Evolutionary conservation across 2,888 invertebrate genomes (phyloP), one percentile per base, ranked within the genome.

Genomic region (Sphinx pinastri): DNA sequence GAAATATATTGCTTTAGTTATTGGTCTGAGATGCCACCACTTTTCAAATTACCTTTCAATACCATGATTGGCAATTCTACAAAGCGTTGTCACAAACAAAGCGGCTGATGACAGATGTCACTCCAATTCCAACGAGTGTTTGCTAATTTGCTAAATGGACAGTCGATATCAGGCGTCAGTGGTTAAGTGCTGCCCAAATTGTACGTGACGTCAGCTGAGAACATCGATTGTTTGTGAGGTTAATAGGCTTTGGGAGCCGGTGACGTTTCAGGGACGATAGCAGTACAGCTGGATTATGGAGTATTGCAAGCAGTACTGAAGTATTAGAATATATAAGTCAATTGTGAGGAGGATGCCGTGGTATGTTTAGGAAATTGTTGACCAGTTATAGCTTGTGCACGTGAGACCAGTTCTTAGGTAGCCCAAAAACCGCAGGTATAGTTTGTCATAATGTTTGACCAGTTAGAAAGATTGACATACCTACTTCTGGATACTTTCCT

Each of bases 141-240:
- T 82, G 81, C 85, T 88, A 89, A 89, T 90, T 87, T 80, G 80
- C 84, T 88, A 86, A 88, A 81, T 86, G 87, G 72, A 72, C 70
- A 80, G 84, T 84, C 81, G 83, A 85, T 84, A 79, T 72, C 68
- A 69, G 73, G 75, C 75, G 74, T 78, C 78, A 76, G 74, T 76
- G 70, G 76, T 71, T 77, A 75, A 74, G 59, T 71, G 73, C 74
- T 73, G 74, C 74, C 75, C 74, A 76, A 80, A 82, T 73, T 72
- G 71, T 19, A 63, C 60, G 11, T 47, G 49, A 49, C 49, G 63
- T 63, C 63, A 63, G 47, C 47, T 63, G 47, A 49, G 19, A 63
- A 60, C 60, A 16, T 67, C 51, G 31, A 52, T 54, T 67, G 25
- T 67, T 52, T 25, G 19, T 13, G 4, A 13, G 19, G 38, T 67